Conservation (phyloP, 2,113 vertebrate genomes). For the Cepphus grylle region DNA sequence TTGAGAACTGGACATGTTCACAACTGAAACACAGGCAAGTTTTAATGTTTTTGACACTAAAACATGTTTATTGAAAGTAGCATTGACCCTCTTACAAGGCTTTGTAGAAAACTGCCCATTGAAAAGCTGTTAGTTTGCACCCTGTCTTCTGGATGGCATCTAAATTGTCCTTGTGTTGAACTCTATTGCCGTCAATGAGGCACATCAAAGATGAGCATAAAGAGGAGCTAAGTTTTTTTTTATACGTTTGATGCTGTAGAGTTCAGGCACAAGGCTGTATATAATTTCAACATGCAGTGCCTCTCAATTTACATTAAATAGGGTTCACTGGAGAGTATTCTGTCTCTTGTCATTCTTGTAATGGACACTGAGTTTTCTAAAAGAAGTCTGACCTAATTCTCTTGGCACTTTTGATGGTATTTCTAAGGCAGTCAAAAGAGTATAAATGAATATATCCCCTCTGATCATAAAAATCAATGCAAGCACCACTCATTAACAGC, state of each 20-base stretch:
- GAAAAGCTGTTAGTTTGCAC: not conserved
- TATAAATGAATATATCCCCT: not conserved
- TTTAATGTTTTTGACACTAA: not conserved
- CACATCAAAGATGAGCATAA: not conserved
- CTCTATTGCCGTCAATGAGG: not conserved
- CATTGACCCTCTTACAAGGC: not conserved
- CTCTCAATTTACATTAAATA: not conserved
- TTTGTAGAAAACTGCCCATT: not conserved
- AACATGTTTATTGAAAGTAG: not conserved
- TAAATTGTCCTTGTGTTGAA: not conserved
- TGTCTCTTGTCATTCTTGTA: conserved; percentile 23
- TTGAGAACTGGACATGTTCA: not conserved
- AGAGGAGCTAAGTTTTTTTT: not conserved
- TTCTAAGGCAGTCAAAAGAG: conserved; percentile 17
- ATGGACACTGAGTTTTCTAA: conserved; percentile 14
- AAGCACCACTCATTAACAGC: not conserved
- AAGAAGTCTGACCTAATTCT: conserved; percentile 12
- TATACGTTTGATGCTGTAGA: not conserved
- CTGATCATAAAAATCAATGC: conserved; percentile 42
- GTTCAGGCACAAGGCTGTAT: not conserved
- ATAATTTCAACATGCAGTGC: not conserved
- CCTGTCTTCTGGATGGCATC: not conserved
- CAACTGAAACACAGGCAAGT: not conserved
- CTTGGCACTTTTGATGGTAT: not conserved
- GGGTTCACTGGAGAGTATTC: not conserved